These are phyloP conservation scores for Clivina fossor DNA, from an alignment of 2,888 invertebrate genomes.

Conservation along the genomic window DNA sequence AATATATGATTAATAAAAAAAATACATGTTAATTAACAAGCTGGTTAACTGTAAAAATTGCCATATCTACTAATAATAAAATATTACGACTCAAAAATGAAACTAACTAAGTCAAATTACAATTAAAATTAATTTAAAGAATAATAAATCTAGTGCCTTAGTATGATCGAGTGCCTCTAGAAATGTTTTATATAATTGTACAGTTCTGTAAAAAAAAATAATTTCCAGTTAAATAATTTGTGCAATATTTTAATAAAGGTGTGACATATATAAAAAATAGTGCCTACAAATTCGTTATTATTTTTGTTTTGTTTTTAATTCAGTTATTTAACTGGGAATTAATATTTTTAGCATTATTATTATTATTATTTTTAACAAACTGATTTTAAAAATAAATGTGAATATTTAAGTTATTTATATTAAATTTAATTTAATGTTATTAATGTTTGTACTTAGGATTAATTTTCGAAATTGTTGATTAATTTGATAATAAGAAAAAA, in stretches of 20 bases:
- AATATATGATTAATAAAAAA: no score
- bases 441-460: slow-evolving; percentile 29
- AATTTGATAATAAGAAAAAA: slow-evolving; percentile 22
- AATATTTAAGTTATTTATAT: slow-evolving; percentile 29
- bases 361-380: background rate
- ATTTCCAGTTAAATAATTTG: no score
- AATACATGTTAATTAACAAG: no score
- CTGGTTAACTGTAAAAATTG: background rate
- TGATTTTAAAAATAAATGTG: slow-evolving; percentile 18
- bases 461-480: slow-evolving; percentile 23
- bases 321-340: no score
- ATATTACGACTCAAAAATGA: slow-evolving; percentile 4
- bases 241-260: no score
- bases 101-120: slow-evolving; percentile 14
- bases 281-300: slow-evolving; percentile 1
- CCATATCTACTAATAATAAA: slow-evolving; percentile 11
- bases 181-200: no score
- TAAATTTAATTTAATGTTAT: slow-evolving; percentile 27
- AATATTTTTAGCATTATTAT: no score
- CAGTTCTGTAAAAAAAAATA: no score
- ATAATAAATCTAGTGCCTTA: slow-evolving; percentile 16
- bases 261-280: no score
- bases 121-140: background rate
- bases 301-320: no score
- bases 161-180: slow-evolving; percentile 1